Percentiles rank a stretch among this genome's conserved stretches.
phyloP scores from a whole-genome alignment of 2,113 vertebrate genomes.

The Hemicordylus capensis region DNA sequence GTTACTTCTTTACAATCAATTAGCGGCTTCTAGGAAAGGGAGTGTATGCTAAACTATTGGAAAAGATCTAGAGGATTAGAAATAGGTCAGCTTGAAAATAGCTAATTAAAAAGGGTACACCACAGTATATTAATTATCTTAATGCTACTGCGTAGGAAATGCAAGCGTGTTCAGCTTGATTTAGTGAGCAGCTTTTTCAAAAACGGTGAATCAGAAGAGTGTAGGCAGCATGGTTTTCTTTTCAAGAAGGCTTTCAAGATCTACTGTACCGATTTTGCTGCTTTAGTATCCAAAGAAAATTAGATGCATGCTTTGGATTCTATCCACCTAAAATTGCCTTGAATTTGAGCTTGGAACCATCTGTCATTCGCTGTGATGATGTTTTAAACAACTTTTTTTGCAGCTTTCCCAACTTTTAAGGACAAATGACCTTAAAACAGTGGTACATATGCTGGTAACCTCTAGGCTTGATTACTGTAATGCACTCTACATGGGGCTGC shows the following conservation, averaged over 20 bases:
- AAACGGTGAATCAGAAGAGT: not conserved
- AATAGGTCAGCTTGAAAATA: conserved; percentile 7
- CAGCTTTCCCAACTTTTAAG: too few species aligned
- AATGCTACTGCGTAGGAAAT: not conserved
- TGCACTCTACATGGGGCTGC: too few species aligned
- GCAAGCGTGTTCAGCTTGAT: too few species aligned
- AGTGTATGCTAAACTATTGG: not conserved
- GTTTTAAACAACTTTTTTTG: too few species aligned
- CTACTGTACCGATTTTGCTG: not conserved
- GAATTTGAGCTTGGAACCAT: too few species aligned
- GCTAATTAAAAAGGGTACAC: not conserved
- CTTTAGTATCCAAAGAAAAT: not conserved
- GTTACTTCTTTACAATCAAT: too few species aligned
- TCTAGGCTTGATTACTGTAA: too few species aligned
- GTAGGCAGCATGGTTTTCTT: not conserved
- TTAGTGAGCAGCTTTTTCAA: not conserved
- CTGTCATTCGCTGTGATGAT: too few species aligned
- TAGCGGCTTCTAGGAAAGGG: not conserved
- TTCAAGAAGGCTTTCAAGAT: not conserved
- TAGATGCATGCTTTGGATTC: not conserved
- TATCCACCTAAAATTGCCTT: not conserved
- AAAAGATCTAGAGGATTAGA: not conserved
- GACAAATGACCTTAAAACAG: too few species aligned
- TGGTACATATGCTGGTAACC: too few species aligned
- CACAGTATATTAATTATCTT: not conserved